phyloP scores from a whole-genome alignment of 2,113 vertebrate genomes.

The Cyanocitta stelleri region DNA sequence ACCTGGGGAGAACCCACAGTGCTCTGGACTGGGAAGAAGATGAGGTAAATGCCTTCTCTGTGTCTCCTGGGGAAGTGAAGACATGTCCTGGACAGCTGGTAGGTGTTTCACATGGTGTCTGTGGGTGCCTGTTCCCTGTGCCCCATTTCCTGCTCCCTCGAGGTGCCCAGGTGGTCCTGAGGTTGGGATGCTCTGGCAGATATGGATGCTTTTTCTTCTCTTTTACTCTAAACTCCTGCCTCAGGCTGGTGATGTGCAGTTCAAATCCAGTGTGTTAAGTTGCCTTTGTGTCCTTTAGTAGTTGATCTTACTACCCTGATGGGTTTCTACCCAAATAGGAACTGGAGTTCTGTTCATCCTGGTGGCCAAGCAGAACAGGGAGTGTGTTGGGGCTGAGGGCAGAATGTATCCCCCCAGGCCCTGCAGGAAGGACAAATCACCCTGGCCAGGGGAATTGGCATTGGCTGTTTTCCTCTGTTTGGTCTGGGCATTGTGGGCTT shows the following conservation, averaged over 20 bases:
- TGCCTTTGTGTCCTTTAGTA: neutral
- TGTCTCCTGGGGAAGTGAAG: neutral
- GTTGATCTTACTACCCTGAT: neutral
- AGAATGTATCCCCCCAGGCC: neutral
- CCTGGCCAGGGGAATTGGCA: neutral
- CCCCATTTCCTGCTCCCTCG: neutral
- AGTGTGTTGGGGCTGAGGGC: neutral
- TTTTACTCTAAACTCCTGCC: neutral
- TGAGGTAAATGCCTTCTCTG: neutral
- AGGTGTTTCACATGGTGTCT: neutral
- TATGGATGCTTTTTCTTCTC: accelerated
- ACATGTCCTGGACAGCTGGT: neutral
- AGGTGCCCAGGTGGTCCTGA: neutral
- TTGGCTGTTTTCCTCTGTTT: accelerated
- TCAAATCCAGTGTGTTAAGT: neutral
- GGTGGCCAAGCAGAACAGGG: neutral
- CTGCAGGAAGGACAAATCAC: neutral
- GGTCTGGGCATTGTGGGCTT: neutral
- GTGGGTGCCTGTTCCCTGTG: neutral
- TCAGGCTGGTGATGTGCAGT: neutral
- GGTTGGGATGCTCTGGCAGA: neutral
- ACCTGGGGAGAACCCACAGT: neutral
- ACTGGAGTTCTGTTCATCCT: neutral
- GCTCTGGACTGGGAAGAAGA: neutral
- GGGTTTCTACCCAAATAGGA: neutral